These are phyloP conservation scores for Trachymyrmex septentrionalis DNA, from an alignment of 1,140 invertebrate genomes.

Conservation along the genomic window DNA sequence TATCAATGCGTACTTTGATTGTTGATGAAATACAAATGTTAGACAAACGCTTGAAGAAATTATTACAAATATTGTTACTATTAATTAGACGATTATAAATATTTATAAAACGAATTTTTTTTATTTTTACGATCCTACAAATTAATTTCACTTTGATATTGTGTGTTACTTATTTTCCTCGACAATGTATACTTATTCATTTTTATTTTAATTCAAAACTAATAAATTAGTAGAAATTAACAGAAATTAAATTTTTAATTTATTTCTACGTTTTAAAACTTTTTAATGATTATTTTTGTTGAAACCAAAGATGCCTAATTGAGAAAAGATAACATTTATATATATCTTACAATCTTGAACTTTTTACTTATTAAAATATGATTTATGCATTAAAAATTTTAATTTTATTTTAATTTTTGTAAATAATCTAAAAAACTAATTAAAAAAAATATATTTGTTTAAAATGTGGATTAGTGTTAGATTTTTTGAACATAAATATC, in stretches of 20 bases:
- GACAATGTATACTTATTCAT: not conserved
- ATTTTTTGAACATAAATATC: not conserved
- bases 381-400: not conserved
- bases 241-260: not conserved
- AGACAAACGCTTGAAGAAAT: not conserved
- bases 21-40: not conserved
- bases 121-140: not conserved
- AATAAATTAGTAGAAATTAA: not conserved
- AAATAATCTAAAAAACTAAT: not conserved
- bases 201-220: not conserved
- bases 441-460: not conserved
- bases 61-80: not conserved
- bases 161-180: not conserved
- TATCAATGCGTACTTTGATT: slow-evolving; percentile 12
- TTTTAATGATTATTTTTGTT: not conserved
- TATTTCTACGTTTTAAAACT: not conserved
- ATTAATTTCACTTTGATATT: not conserved
- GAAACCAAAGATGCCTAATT: not conserved
- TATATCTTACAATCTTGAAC: not conserved
- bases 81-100: not conserved
- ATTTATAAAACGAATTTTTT: not conserved
- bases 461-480: slow-evolving; percentile 4
- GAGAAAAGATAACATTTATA: not conserved
- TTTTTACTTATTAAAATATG: not conserved
- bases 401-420: not conserved